phyloP scores from a whole-genome alignment of 2,113 vertebrate species.

The Myrmecophaga tridactyla region DNA sequence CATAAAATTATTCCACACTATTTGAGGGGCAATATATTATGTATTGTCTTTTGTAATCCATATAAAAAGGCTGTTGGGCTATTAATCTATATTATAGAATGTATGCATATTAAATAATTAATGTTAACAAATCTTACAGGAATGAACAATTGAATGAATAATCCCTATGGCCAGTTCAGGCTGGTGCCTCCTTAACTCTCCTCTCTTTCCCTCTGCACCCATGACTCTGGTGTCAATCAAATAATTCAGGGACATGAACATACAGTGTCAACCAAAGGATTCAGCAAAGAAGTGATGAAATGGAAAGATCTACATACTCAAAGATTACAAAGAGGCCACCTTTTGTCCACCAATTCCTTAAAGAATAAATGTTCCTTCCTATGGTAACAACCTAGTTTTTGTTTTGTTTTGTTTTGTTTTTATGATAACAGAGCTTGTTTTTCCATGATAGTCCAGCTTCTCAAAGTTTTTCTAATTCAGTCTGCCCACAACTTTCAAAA shows the following conservation, averaged over 20 bases:
- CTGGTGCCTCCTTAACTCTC: neutral
- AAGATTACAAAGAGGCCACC: neutral
- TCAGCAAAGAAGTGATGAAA: neutral
- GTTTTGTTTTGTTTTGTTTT: neutral
- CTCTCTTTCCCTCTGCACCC: neutral
- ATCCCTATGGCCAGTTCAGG: neutral
- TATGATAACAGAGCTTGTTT: neutral
- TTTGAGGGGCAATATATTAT: neutral
- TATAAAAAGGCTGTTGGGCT: neutral
- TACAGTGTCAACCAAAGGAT: too few species aligned
- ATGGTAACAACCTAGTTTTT: neutral
- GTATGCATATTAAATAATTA: neutral
- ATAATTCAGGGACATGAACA: neutral
- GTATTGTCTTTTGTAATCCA: neutral
- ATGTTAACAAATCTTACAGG: neutral
- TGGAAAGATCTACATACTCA: neutral
- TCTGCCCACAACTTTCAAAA: neutral
- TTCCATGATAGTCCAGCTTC: neutral
- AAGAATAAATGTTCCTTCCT: neutral
- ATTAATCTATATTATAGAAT: neutral
- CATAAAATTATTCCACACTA: slow-evolving; percentile 11
- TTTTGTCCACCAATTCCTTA: neutral
- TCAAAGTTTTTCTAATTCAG: neutral
- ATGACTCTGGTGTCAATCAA: neutral
- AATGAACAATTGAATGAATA: neutral